Conservation (phyloP, 2,797 vertebrate genomes). For the Siniperca scherzeri region DNA sequence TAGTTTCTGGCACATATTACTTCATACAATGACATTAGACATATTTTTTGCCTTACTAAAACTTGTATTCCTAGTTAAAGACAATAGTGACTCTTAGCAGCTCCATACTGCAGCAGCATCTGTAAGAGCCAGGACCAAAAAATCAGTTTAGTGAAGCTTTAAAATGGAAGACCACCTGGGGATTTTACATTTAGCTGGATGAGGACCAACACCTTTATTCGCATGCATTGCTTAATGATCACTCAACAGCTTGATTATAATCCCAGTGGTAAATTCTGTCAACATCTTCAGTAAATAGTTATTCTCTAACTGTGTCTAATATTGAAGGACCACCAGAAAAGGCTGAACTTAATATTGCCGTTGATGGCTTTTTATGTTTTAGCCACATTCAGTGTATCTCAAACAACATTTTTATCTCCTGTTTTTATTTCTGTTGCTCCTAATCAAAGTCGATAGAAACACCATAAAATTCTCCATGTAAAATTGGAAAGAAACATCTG, state of each 20-base stretch:
- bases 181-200: background rate
- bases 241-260: background rate
- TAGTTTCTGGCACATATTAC: background rate
- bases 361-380: background rate
- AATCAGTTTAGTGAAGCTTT: background rate
- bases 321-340: background rate
- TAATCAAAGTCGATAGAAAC: conserved; percentile 8
- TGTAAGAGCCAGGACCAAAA: background rate
- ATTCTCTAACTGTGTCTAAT: background rate
- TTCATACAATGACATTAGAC: background rate
- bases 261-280: conserved; percentile 4
- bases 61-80: background rate
- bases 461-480: background rate
- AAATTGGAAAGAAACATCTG: background rate
- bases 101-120: background rate
- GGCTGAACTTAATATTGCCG: background rate
- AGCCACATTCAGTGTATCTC: background rate
- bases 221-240: background rate
- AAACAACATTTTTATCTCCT: background rate
- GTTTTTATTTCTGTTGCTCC: background rate
- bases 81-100: background rate
- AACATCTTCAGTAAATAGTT: background rate
- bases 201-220: background rate
- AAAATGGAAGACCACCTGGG: background rate
- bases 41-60: background rate